Percentiles rank a stretch among this genome's conserved stretches.
Evolutionary conservation across 2,113 vertebrate species (phyloP).

Genomic region (Patagioenas fasciata): DNA sequence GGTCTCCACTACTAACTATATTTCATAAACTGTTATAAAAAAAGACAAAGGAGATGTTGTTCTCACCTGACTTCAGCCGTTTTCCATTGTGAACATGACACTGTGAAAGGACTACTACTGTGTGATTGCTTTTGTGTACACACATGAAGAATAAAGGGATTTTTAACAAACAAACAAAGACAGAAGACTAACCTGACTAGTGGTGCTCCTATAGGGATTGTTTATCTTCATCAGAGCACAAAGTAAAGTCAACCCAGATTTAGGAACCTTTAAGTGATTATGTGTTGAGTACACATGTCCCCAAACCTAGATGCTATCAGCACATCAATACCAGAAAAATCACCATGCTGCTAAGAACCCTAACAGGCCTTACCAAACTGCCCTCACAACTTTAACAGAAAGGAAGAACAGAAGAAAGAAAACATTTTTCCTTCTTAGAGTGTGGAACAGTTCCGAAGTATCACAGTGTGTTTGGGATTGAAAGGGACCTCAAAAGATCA

Average conservation of each 20-base stretch:
- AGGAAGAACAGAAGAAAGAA: not conserved
- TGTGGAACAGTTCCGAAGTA: not conserved
- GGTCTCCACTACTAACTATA: not conserved
- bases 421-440: not conserved
- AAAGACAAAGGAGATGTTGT: not conserved
- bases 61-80: not conserved
- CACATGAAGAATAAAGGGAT: not conserved
- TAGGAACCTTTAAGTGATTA: not conserved
- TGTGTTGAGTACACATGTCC: too few relatives aligned
- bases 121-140: not conserved
- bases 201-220: too few relatives aligned
- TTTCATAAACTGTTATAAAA: not conserved
- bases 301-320: not conserved
- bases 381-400: not conserved
- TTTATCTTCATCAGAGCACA: not conserved
- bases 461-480: too few relatives aligned
- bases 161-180: not conserved
- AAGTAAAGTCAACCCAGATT: not conserved
- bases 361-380: not conserved
- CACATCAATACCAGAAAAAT: not conserved
- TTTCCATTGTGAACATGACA: rapidly evolving
- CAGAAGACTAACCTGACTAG: not conserved
- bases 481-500: too few relatives aligned
- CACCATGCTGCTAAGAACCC: not conserved
- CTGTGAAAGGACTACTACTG: not conserved